Percentiles rank a stretch among this genome's conserved stretches.
phyloP scores from a whole-genome alignment of 2,113 vertebrate genomes.

The Galemys pyrenaicus region DNA sequence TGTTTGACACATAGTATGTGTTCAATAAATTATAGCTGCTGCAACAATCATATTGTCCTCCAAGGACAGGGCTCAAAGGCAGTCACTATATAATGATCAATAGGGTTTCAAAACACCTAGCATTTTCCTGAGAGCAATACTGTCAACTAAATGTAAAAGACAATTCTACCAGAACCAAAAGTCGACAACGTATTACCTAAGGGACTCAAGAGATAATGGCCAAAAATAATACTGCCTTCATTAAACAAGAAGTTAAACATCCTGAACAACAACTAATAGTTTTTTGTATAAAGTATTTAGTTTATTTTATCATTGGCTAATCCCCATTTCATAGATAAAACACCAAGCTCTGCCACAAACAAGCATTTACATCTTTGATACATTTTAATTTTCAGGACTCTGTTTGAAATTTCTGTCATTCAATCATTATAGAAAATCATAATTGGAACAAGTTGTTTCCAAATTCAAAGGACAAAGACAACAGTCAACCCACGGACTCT shows the following conservation, averaged over 20 bases:
- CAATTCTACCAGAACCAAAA: not conserved
- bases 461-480: slow-evolving; percentile 7
- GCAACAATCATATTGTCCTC: not conserved
- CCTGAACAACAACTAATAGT: not conserved
- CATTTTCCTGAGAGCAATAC: not conserved
- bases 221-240: not conserved
- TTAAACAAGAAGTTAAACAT: not conserved
- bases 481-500: not conserved
- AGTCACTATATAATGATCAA: not conserved
- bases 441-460: not conserved
- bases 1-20: not conserved
- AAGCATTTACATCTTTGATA: not conserved
- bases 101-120: not conserved
- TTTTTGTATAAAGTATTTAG: not conserved
- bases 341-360: not conserved
- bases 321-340: not conserved
- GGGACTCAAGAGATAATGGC: not conserved
- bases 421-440: not conserved
- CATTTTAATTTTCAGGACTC: not conserved
- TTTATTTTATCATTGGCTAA: not conserved
- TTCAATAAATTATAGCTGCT: not conserved
- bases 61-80: not conserved
- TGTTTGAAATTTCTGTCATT: not conserved
- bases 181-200: not conserved
- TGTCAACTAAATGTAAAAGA: not conserved